These are phyloP conservation scores for Catagonus wagneri DNA, from an alignment of 2,113 vertebrate species.

Conservation along the genomic window DNA sequence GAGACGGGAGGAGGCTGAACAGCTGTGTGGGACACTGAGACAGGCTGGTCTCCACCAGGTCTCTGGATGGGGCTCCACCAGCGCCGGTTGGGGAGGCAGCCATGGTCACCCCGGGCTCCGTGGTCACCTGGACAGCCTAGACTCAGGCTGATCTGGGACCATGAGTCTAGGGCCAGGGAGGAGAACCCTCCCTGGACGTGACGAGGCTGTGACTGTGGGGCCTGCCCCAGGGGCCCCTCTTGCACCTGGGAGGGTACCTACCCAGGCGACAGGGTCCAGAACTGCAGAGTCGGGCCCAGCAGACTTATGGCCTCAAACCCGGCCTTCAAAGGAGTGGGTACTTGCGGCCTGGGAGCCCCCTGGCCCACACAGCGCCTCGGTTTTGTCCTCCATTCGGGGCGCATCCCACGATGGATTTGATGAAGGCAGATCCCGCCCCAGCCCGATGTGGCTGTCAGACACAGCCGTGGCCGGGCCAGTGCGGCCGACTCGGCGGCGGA, in stretches of 20 bases:
- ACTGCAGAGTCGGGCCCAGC: not conserved
- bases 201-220: not conserved
- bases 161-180: not conserved
- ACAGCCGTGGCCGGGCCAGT: too few species aligned
- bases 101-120: not conserved
- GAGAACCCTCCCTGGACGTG: not conserved
- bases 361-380: not conserved
- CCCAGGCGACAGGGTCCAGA: not conserved
- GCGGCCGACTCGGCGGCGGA: not conserved
- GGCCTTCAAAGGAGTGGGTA: not conserved
- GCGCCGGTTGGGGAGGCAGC: not conserved
- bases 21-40: not conserved
- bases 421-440: too few species aligned
- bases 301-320: not conserved
- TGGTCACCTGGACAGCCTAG: not conserved
- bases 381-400: not conserved
- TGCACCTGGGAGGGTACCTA: not conserved
- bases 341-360: not conserved
- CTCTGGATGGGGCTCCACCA: not conserved
- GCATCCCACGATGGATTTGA: fast-evolving
- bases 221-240: not conserved
- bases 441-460: not conserved
- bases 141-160: not conserved
- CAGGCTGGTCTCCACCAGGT: too few species aligned
- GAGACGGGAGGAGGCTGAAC: not conserved